Evolutionary conservation across 2,113 vertebrate genomes (phyloP), one percentile per base, ranked within the genome.

Genomic region (Microcebus lehilahytsara): DNA sequence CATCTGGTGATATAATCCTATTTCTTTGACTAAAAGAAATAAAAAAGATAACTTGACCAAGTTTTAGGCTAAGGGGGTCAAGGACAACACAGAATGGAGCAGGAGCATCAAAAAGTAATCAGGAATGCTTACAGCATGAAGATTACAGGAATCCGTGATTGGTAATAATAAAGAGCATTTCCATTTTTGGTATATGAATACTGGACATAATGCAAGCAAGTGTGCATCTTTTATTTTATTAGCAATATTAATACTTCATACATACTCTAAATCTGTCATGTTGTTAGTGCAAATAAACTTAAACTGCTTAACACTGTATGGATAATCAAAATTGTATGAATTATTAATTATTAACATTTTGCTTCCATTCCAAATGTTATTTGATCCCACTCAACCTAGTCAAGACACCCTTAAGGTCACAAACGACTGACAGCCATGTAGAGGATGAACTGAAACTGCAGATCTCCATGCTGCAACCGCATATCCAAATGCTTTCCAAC

Each of bases 211-310:
- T 27, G 32, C 32, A 92, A 91, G 66, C n/a, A 87, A 62, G 40
- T 56, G 2, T 58, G 71, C 3, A 42, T 34, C 42, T 92, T 90
- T 84, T 66, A 85, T 92, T 90, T 84, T 66, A 85, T 83, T 23
- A 71, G 11, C n/a, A 87, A 94, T n/a, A 40, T 66, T 85, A 87
- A 94, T n/a, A 40, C 66, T 87, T 95, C 56, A 64, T 27, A 96
- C 89, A 84, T 60, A 94, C 17, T 22, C 51, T n/a, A 83, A 30
- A 77, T 88, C 27, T 72, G 22, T 84, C 37, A 32, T 71, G 56
- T 62, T 74, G 9, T 58, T 51, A 25, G 6, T 46, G 25, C 27
- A 91, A 71, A 85, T 72, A 89, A 93, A 92, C 13, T 8, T 72
- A 17, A 94, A 37, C 25, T 84, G 46, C 27, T 91, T 66, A 56